These are phyloP conservation scores for Cosmia trapezina DNA, from an alignment of 2,888 invertebrate genomes.

Conservation along the genomic window DNA sequence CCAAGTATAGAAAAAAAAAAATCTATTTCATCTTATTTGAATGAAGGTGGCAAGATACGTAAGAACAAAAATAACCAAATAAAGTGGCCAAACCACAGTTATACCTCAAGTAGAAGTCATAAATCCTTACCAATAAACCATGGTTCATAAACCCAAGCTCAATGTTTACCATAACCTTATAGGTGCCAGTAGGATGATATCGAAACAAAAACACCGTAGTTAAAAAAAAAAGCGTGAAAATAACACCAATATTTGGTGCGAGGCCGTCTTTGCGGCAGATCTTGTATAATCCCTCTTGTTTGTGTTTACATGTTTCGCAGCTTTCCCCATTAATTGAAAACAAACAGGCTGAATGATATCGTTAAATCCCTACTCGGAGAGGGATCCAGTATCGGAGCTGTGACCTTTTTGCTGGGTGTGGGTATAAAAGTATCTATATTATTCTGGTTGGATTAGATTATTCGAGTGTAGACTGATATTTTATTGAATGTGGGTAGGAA, in stretches of 20 bases:
- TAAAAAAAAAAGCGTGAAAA: constrained; percentile 32
- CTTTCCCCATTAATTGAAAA: constrained; percentile 66
- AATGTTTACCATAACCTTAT: neutral
- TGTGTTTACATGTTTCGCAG: constrained; percentile 54
- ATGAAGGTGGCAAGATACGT: neutral
- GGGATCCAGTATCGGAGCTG: constrained; percentile 15
- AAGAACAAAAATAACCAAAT: neutral
- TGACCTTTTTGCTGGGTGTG: constrained; percentile 27
- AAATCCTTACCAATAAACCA: neutral
- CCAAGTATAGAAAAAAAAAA: too few relatives aligned
- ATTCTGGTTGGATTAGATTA: constrained; percentile 13
- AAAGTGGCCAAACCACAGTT: neutral
- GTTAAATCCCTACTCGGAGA: constrained; percentile 41
- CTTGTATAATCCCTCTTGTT: constrained; percentile 51
- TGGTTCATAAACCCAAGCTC: neutral
- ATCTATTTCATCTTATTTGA: neutral
- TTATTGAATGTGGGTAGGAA: neutral
- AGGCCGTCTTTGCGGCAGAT: constrained; percentile 29
- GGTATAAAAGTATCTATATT: constrained; percentile 24
- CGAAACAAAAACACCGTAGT: constrained; percentile 8
- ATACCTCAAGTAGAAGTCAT: neutral
- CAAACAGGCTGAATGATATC: constrained; percentile 61
- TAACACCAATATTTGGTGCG: constrained; percentile 36
- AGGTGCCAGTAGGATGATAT: neutral
- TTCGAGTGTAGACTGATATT: neutral